Evolutionary conservation across 2,888 invertebrate species (phyloP).

Genomic region (Tinea semifulvella): DNA sequence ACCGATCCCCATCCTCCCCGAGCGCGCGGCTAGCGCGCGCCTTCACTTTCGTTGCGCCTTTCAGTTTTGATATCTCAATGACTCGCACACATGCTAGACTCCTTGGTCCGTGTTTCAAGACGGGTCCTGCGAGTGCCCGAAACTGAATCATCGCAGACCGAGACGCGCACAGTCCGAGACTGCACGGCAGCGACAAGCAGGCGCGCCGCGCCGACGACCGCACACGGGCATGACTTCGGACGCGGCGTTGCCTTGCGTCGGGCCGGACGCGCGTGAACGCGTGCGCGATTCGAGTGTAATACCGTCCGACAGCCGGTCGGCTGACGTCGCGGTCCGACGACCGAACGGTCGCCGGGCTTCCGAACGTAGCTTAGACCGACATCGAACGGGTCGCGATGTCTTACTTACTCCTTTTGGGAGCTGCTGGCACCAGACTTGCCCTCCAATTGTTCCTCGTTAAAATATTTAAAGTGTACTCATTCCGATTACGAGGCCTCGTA

Average conservation of each 20-base stretch:
- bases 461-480: constrained; percentile 64
- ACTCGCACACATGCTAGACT: constrained; percentile 78
- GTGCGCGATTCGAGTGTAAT: constrained; percentile 25
- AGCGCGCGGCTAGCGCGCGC: constrained; percentile 34
- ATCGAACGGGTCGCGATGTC: constrained; percentile 63
- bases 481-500: constrained; percentile 65
- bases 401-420: constrained; percentile 71
- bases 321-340: constrained; percentile 22
- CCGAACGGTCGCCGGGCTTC: constrained; percentile 25
- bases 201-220: constrained; percentile 29
- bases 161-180: constrained; percentile 36
- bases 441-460: constrained; percentile 71
- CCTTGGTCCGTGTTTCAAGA: constrained; percentile 83
- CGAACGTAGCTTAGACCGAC: constrained; percentile 41
- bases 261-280: constrained; percentile 32
- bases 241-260: constrained; percentile 31
- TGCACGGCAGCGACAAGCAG: constrained; percentile 27
- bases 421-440: constrained; percentile 75
- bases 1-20: constrained; percentile 51
- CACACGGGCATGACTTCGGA: constrained; percentile 30
- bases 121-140: constrained; percentile 69
- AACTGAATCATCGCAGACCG: constrained; percentile 38
- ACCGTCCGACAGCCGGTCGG: constrained; percentile 24
- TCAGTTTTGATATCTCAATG: constrained; percentile 66
- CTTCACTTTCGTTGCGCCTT: constrained; percentile 75